Conservation (phyloP, 2,797 vertebrate species). For the Epinephelus malabaricus region DNA sequence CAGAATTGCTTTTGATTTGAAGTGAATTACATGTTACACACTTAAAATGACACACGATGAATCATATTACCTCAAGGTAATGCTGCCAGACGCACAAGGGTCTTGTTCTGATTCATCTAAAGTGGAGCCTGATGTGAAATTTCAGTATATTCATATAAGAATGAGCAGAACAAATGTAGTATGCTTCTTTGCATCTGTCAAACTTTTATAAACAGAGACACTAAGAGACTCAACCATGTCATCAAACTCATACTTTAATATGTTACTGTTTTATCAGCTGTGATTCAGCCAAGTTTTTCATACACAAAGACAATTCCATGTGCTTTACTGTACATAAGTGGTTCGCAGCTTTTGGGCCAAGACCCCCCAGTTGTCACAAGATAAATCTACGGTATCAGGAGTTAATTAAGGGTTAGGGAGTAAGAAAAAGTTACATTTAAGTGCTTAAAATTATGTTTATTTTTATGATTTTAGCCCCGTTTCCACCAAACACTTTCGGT, state of each 20-base stretch:
- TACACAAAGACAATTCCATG: too few relatives aligned
- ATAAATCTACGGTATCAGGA: too few relatives aligned
- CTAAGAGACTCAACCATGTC: not conserved
- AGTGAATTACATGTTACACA: slow-evolving; percentile 10
- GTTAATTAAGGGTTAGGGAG: too few relatives aligned
- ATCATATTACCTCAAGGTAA: slow-evolving; percentile 1
- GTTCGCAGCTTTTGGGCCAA: too few relatives aligned
- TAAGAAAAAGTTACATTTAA: too few relatives aligned
- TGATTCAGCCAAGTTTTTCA: too few relatives aligned
- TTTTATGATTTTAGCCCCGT: too few relatives aligned
- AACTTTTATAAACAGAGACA: not conserved
- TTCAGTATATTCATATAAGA: not conserved
- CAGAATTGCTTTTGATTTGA: slow-evolving; percentile 1
- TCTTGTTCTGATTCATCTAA: not conserved
- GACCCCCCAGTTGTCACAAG: too few relatives aligned
- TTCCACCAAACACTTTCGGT: too few relatives aligned
- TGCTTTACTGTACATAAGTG: too few relatives aligned
- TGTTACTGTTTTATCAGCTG: not conserved
- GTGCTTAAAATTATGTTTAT: too few relatives aligned
- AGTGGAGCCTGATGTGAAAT: not conserved
- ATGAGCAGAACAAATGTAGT: too few relatives aligned
- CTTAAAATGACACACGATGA: not conserved
- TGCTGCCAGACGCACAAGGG: not conserved
- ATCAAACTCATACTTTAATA: not conserved
- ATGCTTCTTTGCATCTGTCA: not conserved